A percentile compares a stretch with the other conserved stretches of the same genome.
These are phyloP conservation scores for Athalia rosae DNA, from an alignment of 2,888 invertebrate species.

Conservation along the genomic window DNA sequence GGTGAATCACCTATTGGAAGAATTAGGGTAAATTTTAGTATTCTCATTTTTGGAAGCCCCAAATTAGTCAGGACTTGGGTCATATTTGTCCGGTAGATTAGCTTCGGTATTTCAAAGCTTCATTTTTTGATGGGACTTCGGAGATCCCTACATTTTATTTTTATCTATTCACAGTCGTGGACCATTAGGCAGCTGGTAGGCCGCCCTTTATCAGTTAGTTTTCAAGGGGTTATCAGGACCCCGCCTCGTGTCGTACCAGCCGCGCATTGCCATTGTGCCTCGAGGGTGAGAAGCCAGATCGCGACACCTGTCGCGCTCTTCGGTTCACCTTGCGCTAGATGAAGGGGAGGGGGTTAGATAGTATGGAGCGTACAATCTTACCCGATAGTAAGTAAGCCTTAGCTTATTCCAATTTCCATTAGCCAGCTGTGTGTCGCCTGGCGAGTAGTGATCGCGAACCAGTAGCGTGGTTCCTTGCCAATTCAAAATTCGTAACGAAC, in stretches of 20 bases:
- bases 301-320: conserved; percentile 26
- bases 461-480: conserved; percentile 48
- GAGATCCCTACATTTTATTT: too few species aligned
- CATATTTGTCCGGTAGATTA: too few species aligned
- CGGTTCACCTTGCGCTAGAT: conserved; percentile 31
- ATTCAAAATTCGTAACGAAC: conserved; percentile 35
- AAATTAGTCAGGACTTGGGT: too few species aligned
- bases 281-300: not conserved
- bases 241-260: conserved; percentile 52
- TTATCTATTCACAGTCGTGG: too few species aligned
- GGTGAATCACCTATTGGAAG: too few species aligned
- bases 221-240: not conserved
- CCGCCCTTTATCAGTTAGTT: too few species aligned
- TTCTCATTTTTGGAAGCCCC: too few species aligned
- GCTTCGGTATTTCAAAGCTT: too few species aligned
- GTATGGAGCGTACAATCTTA: conserved; percentile 47
- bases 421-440: conserved; percentile 47
- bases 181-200: too few species aligned
- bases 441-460: conserved; percentile 36
- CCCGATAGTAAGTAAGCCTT: conserved; percentile 43
- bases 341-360: conserved; percentile 26
- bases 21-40: too few species aligned
- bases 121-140: too few species aligned
- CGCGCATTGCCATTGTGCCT: not conserved
- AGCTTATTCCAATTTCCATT: not conserved